Evolutionary conservation across 2,888 invertebrate species (phyloP).

Genomic region (Drosophila diplacantha): DNA sequence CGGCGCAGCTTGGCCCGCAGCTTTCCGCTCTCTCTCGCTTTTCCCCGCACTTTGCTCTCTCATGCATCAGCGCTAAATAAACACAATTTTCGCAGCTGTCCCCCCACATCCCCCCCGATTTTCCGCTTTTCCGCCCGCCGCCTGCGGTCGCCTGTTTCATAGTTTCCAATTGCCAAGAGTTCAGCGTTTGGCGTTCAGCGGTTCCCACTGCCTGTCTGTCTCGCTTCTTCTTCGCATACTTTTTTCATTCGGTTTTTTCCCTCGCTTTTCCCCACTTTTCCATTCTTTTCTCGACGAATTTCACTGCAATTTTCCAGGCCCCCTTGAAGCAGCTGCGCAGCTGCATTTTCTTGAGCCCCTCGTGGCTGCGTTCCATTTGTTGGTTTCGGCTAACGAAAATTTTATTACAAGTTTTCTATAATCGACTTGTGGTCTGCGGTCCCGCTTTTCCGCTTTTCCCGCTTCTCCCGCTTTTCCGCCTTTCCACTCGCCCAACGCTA

Average conservation of each 20-base stretch:
- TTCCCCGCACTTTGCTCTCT: constrained; percentile 17
- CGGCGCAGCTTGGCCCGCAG: constrained; percentile 18
- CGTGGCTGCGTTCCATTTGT: constrained; percentile 50
- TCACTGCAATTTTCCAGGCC: constrained; percentile 17
- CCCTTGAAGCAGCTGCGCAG: constrained; percentile 12
- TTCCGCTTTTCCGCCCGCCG: constrained; percentile 1
- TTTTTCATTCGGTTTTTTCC: not conserved
- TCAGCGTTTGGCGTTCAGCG: constrained; percentile 35
- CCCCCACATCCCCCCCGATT: not conserved
- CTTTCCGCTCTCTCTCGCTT: not conserved
- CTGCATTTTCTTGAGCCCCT: constrained; percentile 15
- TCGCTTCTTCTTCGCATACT: not conserved
- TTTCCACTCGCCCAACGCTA: constrained; percentile 42
- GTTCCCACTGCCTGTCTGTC: constrained; percentile 1
- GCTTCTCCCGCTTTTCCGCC: not conserved
- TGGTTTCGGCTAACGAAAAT: constrained; percentile 64
- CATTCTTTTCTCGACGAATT: constrained; percentile 35
- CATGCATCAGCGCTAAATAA: constrained; percentile 53
- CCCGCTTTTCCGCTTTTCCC: constrained; percentile 9
- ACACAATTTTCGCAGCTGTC: constrained; percentile 57
- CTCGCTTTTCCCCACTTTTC: constrained; percentile 10
- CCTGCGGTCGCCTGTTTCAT: constrained; percentile 56
- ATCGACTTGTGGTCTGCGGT: constrained; percentile 63
- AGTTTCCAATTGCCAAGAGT: constrained; percentile 56
- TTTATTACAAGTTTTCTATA: constrained; percentile 70